These are phyloP conservation scores for Platyscapa corneri DNA, from an alignment of 1,140 invertebrate genomes.

Conservation along the genomic window DNA sequence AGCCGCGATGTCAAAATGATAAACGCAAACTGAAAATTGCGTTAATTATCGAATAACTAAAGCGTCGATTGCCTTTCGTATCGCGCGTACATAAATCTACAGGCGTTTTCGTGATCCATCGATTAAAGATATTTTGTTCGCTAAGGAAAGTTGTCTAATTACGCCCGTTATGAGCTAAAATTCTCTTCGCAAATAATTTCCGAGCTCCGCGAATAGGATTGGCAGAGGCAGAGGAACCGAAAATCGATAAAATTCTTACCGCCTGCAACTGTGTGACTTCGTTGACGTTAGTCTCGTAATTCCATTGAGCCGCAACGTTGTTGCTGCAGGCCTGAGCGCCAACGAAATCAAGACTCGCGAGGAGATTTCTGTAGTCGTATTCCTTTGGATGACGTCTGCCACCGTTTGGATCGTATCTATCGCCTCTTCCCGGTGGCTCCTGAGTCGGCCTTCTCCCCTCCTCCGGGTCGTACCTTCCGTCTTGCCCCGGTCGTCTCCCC, in stretches of 20 bases:
- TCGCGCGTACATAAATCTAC: too few species aligned
- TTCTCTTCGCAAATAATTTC: too few species aligned
- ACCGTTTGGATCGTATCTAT: slow-evolving; percentile 52
- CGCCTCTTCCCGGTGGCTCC: background rate
- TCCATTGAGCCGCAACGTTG: slow-evolving; percentile 89
- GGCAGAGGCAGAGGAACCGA: too few species aligned
- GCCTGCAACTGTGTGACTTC: slow-evolving; percentile 86
- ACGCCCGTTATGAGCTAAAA: too few species aligned
- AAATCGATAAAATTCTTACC: slow-evolving; percentile 81
- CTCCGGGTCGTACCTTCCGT: slow-evolving; percentile 49
- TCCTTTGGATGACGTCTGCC: slow-evolving; percentile 51
- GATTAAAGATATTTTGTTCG: too few species aligned
- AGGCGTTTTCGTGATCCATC: background rate
- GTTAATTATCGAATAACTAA: background rate
- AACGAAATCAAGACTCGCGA: slow-evolving; percentile 82
- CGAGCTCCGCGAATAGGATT: too few species aligned
- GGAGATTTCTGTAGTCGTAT: slow-evolving; percentile 70
- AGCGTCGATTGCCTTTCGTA: too few species aligned
- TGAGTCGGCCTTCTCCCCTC: slow-evolving; percentile 50
- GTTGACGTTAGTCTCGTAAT: slow-evolving; percentile 90
- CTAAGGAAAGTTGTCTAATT: too few species aligned
- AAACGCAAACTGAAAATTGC: background rate
- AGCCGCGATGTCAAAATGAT: background rate
- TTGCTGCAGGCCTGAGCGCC: slow-evolving; percentile 85
- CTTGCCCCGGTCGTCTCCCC: slow-evolving; percentile 3